Conservation (phyloP, 2,888 invertebrate genomes). For the Axea sp. region DNA sequence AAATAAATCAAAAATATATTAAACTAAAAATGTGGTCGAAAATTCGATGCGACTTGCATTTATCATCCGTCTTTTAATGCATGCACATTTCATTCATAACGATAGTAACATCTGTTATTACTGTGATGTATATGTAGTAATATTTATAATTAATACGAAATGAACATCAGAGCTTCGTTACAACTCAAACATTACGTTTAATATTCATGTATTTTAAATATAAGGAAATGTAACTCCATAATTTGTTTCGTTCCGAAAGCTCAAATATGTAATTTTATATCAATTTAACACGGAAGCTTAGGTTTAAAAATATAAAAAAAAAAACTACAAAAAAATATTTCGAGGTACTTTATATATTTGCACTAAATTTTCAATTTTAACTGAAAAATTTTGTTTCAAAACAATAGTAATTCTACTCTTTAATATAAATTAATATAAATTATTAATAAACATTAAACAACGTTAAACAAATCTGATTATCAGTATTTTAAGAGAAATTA, state of each 20-base stretch:
- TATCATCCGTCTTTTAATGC: slow-evolving; percentile 5
- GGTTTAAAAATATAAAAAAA: background rate
- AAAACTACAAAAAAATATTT: background rate
- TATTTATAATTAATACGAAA: slow-evolving; percentile 35
- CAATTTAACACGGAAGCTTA: slow-evolving; percentile 2
- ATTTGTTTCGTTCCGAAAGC: slow-evolving; percentile 11
- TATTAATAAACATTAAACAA: too few species aligned
- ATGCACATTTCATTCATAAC: slow-evolving; percentile 4
- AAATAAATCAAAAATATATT: too few species aligned
- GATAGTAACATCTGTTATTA: slow-evolving; percentile 15
- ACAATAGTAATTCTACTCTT: too few species aligned
- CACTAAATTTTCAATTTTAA: too few species aligned
- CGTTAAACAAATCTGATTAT: too few species aligned
- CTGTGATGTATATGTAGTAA: slow-evolving; percentile 12
- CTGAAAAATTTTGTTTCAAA: too few species aligned
- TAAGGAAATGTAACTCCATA: slow-evolving; percentile 10
- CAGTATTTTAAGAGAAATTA: too few species aligned
- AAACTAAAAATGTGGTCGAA: too few species aligned
- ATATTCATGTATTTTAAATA: slow-evolving; percentile 17
- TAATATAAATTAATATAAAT: too few species aligned
- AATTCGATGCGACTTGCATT: slow-evolving; percentile 1
- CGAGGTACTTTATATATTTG: too few species aligned
- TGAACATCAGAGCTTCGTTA: slow-evolving; percentile 5
- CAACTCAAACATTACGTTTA: slow-evolving; percentile 24
- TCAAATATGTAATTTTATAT: background rate